These are phyloP conservation scores for Chymomyza procnemis DNA, from an alignment of 2,888 invertebrate genomes.

Conservation along the genomic window DNA sequence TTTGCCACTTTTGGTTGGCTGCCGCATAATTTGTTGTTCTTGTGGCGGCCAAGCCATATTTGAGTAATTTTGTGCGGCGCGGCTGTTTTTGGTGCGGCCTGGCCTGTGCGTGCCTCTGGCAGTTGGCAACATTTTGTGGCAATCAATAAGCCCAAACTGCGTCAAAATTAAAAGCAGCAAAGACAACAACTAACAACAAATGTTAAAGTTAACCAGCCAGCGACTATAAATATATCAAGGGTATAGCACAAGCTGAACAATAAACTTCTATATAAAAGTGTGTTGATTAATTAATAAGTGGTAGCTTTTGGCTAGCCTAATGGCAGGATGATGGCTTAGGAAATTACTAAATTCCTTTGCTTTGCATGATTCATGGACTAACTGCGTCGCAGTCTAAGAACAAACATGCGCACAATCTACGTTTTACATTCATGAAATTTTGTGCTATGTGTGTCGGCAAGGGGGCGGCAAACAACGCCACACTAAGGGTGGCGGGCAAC, in stretches of 20 bases:
- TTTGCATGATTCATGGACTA: slow-evolving; percentile 45
- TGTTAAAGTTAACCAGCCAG: slow-evolving; percentile 44
- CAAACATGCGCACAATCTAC: slow-evolving; percentile 55
- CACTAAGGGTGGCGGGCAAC: no score
- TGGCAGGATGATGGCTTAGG: background rate
- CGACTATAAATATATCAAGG: background rate
- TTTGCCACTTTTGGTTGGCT: slow-evolving; percentile 46
- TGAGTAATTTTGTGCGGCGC: slow-evolving; percentile 12
- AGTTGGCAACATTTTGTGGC: slow-evolving; percentile 68
- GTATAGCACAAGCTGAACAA: background rate
- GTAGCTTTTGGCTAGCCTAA: background rate
- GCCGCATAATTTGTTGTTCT: slow-evolving; percentile 67
- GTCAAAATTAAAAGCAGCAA: slow-evolving; percentile 37
- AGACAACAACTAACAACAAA: slow-evolving; percentile 42
- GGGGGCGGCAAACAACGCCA: background rate
- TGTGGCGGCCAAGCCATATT: slow-evolving; percentile 53
- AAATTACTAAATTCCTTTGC: background rate
- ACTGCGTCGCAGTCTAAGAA: slow-evolving; percentile 39
- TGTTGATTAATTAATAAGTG: slow-evolving; percentile 34
- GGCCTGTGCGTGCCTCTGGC: slow-evolving; percentile 46
- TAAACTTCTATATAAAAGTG: slow-evolving; percentile 20
- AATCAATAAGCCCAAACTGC: slow-evolving; percentile 70
- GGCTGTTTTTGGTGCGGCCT: slow-evolving; percentile 39
- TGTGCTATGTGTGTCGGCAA: no score
- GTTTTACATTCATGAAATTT: slow-evolving; percentile 7